Evolutionary conservation across 2,113 vertebrate species (phyloP), one percentile per base, ranked within the genome.

Genomic region (Rhabdomys dilectus): DNA sequence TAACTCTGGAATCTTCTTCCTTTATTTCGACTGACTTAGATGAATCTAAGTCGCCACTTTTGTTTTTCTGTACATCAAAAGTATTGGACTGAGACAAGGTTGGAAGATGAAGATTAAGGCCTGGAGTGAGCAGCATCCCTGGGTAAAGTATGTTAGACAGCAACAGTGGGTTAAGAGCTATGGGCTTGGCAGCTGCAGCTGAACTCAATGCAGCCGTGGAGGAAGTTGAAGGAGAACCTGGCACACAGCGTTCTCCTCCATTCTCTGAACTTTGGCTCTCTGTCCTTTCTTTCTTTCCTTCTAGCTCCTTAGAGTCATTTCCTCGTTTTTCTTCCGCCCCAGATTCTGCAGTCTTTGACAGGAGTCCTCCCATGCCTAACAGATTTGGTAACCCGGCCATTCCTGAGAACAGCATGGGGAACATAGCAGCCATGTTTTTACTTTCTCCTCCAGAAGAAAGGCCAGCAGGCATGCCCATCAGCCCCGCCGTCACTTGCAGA

Each of bases 41-140:
- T 34, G 98, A 98, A 94, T 98, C 96, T 58, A 98, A 98, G 98
- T 99, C 99, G 98, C 97, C 98, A 98, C 98, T 99, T 98, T 99
- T 99, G 98, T 98, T 99, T 98, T 99, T 99, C 98, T 99, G 99
- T 98, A 99, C 98, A 98, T 99, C 98, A 98, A 98, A 98, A 98
- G 98, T 95, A 97, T 95, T 99, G 87, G 99, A 98, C 97, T 99
- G 99, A 98, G 99, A 98, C 98, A 99, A 98, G 98, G 99, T 98
- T 98, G 99, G 99, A 98, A 99, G 99, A 98, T 99, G 99, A 98
- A 99, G 99, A 99, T 99, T 99, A 99, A 99, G 99, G 99, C 99
- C 99, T 99, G 99, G 99, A 99, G 99, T 99, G 99, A 99, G 99
- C 98, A 99, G 99, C 99, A 99, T 99, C 99, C 99, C 99, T 99